phyloP scores from a whole-genome alignment of 2,888 invertebrate genomes.

The Ganaspis brasiliensis region DNA sequence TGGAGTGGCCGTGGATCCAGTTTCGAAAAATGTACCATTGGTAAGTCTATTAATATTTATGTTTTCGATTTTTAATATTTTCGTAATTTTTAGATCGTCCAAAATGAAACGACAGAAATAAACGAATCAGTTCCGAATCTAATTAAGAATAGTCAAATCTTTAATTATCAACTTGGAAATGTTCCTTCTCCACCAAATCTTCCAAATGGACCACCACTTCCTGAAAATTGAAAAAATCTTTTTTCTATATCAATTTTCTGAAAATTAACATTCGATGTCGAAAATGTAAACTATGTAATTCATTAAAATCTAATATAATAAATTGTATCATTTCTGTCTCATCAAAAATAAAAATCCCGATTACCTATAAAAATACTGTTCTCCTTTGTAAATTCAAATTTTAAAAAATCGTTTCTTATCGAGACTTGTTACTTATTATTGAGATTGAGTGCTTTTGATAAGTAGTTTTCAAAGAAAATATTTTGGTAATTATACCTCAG shows the following conservation, averaged over 20 bases:
- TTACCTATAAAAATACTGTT: too few relatives aligned
- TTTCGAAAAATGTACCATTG: not conserved
- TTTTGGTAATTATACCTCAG: not conserved
- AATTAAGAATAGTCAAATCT: constrained; percentile 1
- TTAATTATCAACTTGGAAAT: constrained; percentile 1
- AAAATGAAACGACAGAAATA: too few relatives aligned
- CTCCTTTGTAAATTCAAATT: too few relatives aligned
- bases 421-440: not conserved
- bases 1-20: not conserved
- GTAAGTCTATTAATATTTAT: not conserved
- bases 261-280: too few relatives aligned
- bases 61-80: too few relatives aligned
- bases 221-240: not conserved
- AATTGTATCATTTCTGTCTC: too few relatives aligned
- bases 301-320: too few relatives aligned
- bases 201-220: not conserved
- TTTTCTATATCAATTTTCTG: not conserved
- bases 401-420: not conserved
- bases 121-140: too few relatives aligned
- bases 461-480: not conserved
- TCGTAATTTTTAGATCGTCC: too few relatives aligned
- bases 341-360: too few relatives aligned
- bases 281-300: too few relatives aligned
- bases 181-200: not conserved
- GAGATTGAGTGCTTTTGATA: not conserved